A percentile compares a stretch with the other conserved stretches of the same genome.
Evolutionary conservation across 2,888 invertebrate genomes (phyloP).

Genomic region (Nineta flava): DNA sequence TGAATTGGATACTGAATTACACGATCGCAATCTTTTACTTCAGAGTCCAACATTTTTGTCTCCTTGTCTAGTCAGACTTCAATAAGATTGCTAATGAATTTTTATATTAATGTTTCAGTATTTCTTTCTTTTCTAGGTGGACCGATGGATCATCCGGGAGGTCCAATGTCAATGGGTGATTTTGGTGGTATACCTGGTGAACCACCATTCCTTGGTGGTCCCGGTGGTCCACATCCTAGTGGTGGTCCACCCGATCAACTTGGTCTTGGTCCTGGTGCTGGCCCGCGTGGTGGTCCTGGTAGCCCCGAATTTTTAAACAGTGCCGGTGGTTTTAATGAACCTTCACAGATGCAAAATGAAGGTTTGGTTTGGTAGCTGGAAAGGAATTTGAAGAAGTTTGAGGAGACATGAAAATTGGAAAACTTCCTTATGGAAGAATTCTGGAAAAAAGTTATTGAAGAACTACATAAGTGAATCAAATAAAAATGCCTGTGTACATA

Average conservation of each 20-base stretch:
- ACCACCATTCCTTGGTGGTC: slow-evolving; percentile 32
- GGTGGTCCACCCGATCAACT: slow-evolving; percentile 48
- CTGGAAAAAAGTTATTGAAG: slow-evolving; percentile 1
- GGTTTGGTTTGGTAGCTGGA: slow-evolving; percentile 56
- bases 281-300: slow-evolving; percentile 45
- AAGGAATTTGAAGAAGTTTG: slow-evolving; percentile 25
- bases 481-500: not conserved
- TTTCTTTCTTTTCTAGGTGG: slow-evolving; percentile 34
- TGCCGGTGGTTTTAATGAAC: slow-evolving; percentile 44
- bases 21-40: no score
- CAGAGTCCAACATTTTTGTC: no score
- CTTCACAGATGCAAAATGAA: slow-evolving; percentile 55
- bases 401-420: slow-evolving; percentile 30
- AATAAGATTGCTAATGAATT: not conserved
- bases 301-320: slow-evolving; percentile 57
- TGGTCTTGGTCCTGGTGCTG: slow-evolving; percentile 27
- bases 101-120: slow-evolving; percentile 1
- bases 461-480: not conserved
- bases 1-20: no score
- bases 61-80: no score
- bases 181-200: slow-evolving; percentile 57
- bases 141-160: slow-evolving; percentile 46
- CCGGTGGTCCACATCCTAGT: slow-evolving; percentile 35
- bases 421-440: slow-evolving; percentile 4
- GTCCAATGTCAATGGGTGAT: slow-evolving; percentile 49